A percentile compares a stretch with the other conserved stretches of the same genome.
Evolutionary conservation across 2,888 invertebrate species (phyloP).

Genomic region (Rotaria sp.): DNA sequence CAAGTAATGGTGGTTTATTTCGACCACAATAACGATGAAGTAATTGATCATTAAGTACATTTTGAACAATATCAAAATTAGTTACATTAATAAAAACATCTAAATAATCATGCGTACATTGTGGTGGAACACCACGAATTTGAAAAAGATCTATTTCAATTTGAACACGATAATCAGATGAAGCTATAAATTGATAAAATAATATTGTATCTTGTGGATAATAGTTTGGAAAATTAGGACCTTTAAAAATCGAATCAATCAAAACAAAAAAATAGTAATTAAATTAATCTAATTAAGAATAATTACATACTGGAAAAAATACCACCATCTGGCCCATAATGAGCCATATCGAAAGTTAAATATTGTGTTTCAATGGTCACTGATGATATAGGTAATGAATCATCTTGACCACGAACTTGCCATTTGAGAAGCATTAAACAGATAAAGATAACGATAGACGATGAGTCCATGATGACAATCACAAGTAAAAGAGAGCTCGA

Average conservation of each 20-base stretch:
- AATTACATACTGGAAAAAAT: not conserved
- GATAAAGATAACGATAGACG: not conserved
- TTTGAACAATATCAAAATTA: not conserved
- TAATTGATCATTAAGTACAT: constrained; percentile 3
- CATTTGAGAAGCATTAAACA: not conserved
- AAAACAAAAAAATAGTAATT: not conserved
- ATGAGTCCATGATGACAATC: not conserved
- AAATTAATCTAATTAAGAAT: not conserved
- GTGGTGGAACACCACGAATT: not conserved
- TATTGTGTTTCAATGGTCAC: constrained; percentile 6
- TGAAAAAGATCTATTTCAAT: constrained; percentile 2
- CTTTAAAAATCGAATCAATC: not conserved
- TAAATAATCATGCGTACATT: constrained; percentile 30
- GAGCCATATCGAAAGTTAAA: not conserved
- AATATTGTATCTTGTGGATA: constrained; percentile 17
- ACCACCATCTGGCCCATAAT: not conserved
- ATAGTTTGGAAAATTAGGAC: constrained; percentile 12
- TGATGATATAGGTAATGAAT: not conserved
- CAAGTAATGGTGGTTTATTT: not conserved
- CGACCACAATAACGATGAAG: constrained; percentile 21
- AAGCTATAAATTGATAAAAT: constrained; percentile 19
- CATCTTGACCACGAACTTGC: not conserved
- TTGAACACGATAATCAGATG: not conserved
- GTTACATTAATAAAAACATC: constrained; percentile 22
- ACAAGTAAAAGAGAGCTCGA: not conserved